Evolutionary conservation across 2,113 vertebrate genomes (phyloP).

Genomic region (Myiagra hebetior): DNA sequence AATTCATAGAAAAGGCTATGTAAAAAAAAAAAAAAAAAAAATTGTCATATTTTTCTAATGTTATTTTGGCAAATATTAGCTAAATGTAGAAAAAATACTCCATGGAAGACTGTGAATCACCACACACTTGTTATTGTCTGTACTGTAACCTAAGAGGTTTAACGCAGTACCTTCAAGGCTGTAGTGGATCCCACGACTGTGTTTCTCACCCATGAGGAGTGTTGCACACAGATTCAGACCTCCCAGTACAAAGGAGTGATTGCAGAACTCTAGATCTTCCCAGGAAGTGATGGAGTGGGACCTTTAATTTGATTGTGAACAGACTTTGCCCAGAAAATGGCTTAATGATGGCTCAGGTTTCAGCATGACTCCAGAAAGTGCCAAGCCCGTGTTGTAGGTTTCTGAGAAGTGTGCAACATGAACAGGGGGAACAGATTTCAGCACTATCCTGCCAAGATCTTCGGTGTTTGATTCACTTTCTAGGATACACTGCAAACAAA

Average conservation of each 20-base stretch:
- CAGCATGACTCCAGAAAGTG: background rate
- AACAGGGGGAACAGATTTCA: background rate
- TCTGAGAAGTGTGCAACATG: background rate
- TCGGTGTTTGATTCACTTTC: background rate
- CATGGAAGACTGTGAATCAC: background rate
- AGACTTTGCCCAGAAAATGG: background rate
- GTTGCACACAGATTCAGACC: background rate
- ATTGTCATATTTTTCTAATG: background rate
- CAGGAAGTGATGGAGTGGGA: background rate
- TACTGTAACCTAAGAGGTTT: background rate
- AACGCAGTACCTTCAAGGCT: background rate
- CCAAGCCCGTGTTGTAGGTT: background rate
- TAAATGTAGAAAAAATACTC: background rate
- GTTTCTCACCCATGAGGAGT: background rate
- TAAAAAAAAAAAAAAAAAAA: background rate
- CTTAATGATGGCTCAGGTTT: background rate
- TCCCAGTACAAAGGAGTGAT: background rate
- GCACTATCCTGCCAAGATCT: background rate
- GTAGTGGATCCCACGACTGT: background rate
- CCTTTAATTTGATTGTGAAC: background rate
- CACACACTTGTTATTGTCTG: background rate
- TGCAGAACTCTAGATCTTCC: background rate
- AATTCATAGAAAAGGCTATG: background rate
- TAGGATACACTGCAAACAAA: background rate
- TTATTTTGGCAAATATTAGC: background rate